Evolutionary conservation across 2,888 invertebrate genomes (phyloP), one percentile per base, ranked within the genome.

Genomic region (Melanargia galathea): DNA sequence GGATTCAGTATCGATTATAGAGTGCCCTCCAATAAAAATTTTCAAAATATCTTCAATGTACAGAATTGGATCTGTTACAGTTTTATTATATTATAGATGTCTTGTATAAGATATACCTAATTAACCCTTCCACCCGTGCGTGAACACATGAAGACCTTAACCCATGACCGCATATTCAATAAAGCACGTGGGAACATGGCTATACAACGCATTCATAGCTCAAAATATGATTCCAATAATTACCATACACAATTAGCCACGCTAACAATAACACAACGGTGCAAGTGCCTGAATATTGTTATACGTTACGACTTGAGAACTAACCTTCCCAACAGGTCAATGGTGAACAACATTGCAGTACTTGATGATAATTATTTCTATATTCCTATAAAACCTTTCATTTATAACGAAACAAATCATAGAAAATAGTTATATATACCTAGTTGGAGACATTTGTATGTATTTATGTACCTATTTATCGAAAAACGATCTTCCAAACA

Each of bases 171-270:
- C 61, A 61, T 59, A 64, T 45, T 40, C 38, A 64, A 61, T 69
- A 62, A 58, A 65, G 61, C 67, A 65, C 70, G 70, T 70, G 70
- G 65, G 70, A 70, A 70, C 54, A 59, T 63, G 55, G 40, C 54
- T 6, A 8, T 35, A 60, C 59, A 62, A 63, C 54, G 48, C 52
- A 45, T 51, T 38, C n/a, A 62, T 40, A 48, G 49, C 58, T 49
- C 49, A 30, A 43, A 30, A 20, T 45, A 30, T 45, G 57, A 54
- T 35, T 62, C 16, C 45, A 58, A 38, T 33, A 57, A 56, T 56
- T 64, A 55, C 30, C 24, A 22, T 58, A 40, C 8, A 16, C 46
- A 65, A 63, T 65, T 63, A 60, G 52, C 51, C 11, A 54, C 10
- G 55, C n/a, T 51, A 13, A 48, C 46, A 48, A 46, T 52, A 38